Percentiles rank a stretch among this genome's conserved stretches.
phyloP scores from a whole-genome alignment of 1,140 invertebrate species.

The Antheraea pernyi region DNA sequence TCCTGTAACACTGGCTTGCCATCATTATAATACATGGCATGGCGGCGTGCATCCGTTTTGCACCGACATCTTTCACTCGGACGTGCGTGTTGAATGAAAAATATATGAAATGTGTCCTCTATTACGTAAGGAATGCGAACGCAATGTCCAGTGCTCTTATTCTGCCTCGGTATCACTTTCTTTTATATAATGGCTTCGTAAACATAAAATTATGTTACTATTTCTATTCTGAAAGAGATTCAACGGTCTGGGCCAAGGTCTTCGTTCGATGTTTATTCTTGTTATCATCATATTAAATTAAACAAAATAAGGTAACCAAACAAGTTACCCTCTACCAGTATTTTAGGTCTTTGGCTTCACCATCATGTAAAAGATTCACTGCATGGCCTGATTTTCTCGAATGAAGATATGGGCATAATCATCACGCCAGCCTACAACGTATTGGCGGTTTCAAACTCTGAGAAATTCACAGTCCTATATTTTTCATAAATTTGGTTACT shows the following conservation, averaged over 20 bases:
- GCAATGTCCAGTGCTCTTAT: conserved; percentile 16
- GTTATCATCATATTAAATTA: no score
- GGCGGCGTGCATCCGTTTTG: conserved; percentile 37
- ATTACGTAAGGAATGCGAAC: conserved; percentile 41
- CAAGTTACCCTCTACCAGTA: no score
- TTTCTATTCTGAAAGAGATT: conserved; percentile 14
- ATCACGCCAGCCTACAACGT: no score
- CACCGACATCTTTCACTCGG: conserved; percentile 39
- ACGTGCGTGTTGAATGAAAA: conserved; percentile 29
- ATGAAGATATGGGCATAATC: no score
- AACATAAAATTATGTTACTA: conserved; percentile 9
- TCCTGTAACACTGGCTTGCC: conserved; percentile 12
- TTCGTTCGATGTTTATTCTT: not conserved
- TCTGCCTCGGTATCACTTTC: conserved; percentile 28
- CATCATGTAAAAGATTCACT: no score
- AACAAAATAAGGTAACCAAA: no score
- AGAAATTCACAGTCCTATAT: no score
- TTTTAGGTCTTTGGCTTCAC: no score
- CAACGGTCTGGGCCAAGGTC: conserved; percentile 6
- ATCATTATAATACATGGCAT: conserved; percentile 19
- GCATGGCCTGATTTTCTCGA: no score
- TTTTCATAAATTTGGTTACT: no score
- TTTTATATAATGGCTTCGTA: conserved; percentile 21
- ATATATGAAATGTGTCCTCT: conserved; percentile 28
- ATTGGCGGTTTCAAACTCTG: no score